phyloP scores from a whole-genome alignment of 2,797 vertebrate species.

The Parotocinclus haroldoi region DNA sequence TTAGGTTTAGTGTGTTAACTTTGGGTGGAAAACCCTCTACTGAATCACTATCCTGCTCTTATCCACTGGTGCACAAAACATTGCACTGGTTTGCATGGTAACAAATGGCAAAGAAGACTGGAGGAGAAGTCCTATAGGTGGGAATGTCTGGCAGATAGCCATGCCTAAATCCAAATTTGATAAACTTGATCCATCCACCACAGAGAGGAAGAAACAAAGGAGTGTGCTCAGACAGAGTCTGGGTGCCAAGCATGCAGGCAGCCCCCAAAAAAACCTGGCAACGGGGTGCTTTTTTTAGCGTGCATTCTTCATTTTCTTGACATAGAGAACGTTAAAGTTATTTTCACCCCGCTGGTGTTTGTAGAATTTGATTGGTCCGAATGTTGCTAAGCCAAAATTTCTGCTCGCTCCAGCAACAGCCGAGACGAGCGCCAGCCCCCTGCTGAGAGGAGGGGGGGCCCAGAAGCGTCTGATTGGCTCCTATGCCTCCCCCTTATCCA shows the following conservation, averaged over 20 bases:
- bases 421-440: conserved; percentile 56
- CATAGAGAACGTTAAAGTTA: conserved; percentile 69
- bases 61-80: too few relatives aligned
- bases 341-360: conserved; percentile 66
- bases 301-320: conserved; percentile 58
- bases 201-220: conserved; percentile 40
- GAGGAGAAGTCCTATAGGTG: conserved; percentile 12
- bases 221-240: conserved; percentile 40
- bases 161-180: conserved; percentile 23
- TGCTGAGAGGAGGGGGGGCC: conserved; percentile 43
- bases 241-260: conserved; percentile 34
- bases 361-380: conserved; percentile 69
- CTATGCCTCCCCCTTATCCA: conserved; percentile 54
- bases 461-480: conserved; percentile 68
- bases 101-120: conserved; percentile 50
- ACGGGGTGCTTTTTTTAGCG: conserved; percentile 51
- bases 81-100: conserved; percentile 58
- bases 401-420: conserved; percentile 61
- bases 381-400: conserved; percentile 72
- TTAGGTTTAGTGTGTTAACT: too few relatives aligned
- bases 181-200: conserved; percentile 31
- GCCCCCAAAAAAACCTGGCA: conserved; percentile 50
- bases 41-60: too few relatives aligned
- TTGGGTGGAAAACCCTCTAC: too few relatives aligned
- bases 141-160: conserved; percentile 26